A percentile compares a stretch with the other conserved stretches of the same genome.
These are phyloP conservation scores for Brotula barbata DNA, from an alignment of 2,797 vertebrate genomes.

Conservation along the genomic window DNA sequence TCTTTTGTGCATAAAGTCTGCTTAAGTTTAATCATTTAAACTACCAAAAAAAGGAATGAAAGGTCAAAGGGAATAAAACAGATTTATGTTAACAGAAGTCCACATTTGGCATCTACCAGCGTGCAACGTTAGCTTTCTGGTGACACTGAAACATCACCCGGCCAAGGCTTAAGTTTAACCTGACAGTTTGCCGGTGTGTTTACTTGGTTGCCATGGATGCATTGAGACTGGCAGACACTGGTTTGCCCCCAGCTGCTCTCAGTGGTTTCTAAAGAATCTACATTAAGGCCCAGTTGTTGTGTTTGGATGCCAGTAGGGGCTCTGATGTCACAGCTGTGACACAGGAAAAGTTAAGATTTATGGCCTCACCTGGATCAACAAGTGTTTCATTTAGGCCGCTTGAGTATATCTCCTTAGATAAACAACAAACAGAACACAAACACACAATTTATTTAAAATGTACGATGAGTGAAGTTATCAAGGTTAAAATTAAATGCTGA, in stretches of 20 bases:
- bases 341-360: conserved; percentile 64
- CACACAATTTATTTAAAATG: background rate
- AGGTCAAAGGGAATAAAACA: conserved; percentile 62
- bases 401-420: conserved; percentile 22
- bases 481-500: too few relatives aligned
- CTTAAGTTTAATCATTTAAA: conserved; percentile 11
- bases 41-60: conserved; percentile 41
- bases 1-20: background rate
- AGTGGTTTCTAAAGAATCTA: conserved; percentile 82
- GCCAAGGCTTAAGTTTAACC: conserved; percentile 80
- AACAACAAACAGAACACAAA: background rate
- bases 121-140: conserved; percentile 77
- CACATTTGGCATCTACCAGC: conserved; percentile 68
- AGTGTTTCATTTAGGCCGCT: conserved; percentile 17
- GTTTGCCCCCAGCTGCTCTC: conserved; percentile 85
- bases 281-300: conserved; percentile 87
- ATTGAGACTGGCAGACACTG: conserved; percentile 78
- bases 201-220: conserved; percentile 81
- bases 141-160: conserved; percentile 81
- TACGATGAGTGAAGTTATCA: too few relatives aligned
- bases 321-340: conserved; percentile 75
- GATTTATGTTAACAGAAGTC: conserved; percentile 70
- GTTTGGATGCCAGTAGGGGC: conserved; percentile 74
- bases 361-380: conserved; percentile 66
- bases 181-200: conserved; percentile 84